Percentiles rank a stretch among this genome's conserved stretches.
Evolutionary conservation across 2,888 invertebrate genomes (phyloP).

Genomic region (Polia nebulosa): DNA sequence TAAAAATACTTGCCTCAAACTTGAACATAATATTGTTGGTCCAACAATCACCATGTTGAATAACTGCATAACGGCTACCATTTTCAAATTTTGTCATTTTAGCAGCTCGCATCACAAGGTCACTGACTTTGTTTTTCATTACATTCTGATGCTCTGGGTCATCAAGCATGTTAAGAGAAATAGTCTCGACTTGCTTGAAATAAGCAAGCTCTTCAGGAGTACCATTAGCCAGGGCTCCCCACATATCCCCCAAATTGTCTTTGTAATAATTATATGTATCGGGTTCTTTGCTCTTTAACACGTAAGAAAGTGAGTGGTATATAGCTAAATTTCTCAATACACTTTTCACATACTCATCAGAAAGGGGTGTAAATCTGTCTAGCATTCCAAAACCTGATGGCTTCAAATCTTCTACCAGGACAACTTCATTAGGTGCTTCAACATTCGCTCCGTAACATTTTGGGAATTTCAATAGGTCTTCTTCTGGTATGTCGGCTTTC

Average conservation of each 20-base stretch:
- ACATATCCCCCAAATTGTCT: constrained; percentile 63
- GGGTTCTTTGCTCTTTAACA: constrained; percentile 71
- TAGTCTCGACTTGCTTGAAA: constrained; percentile 55
- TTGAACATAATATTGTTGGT: constrained; percentile 77
- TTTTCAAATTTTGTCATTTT: constrained; percentile 58
- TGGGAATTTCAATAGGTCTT: constrained; percentile 69
- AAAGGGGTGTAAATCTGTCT: constrained; percentile 70
- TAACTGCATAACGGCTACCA: constrained; percentile 68
- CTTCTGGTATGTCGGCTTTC: constrained; percentile 67
- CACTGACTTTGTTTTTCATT: constrained; percentile 57
- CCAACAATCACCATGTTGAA: constrained; percentile 79
- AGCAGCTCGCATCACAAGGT: constrained; percentile 4
- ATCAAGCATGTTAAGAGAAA: constrained; percentile 57
- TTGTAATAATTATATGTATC: constrained; percentile 64
- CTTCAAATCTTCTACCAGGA: constrained; percentile 77
- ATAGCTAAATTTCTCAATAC: constrained; percentile 74
- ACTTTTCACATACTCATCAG: constrained; percentile 68
- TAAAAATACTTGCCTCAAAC: constrained; percentile 66
- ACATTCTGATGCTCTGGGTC: constrained; percentile 63
- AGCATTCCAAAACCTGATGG: constrained; percentile 69
- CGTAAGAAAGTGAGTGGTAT: constrained; percentile 77
- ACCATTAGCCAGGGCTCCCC: constrained; percentile 9
- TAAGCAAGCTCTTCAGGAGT: constrained; percentile 4
- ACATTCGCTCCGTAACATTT: constrained; percentile 70
- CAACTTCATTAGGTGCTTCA: constrained; percentile 72